Evolutionary conservation across 2,888 invertebrate genomes (phyloP), one percentile per base, ranked within the genome.

Genomic region (Reticulitermes lucifugus): DNA sequence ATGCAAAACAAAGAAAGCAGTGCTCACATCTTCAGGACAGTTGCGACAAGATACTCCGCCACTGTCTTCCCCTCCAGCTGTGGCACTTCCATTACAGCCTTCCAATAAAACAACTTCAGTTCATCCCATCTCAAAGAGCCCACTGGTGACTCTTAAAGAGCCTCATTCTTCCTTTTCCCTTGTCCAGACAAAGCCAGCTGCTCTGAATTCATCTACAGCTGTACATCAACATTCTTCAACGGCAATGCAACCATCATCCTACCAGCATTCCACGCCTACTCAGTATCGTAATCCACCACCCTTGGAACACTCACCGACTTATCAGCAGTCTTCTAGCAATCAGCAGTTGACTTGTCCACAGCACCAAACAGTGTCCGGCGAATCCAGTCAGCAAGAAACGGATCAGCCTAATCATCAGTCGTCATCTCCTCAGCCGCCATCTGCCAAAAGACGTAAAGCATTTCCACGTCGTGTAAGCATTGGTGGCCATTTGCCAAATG

Each of bases 371-470:
- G 10, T n/a, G 12, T 1, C 43, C 6, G 51, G 46, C 46, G 77
- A 77, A 43, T 43, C 75, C 22, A 77, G 77, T 51, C 77, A 77
- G 22, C 77, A 77, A 46, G 77, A 77, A 18, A n/a, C n/a, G 5
- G 77, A 77, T 21, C 43, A 18, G 18, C n/a, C 77, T 12, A 77
- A 77, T 25, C 35, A n/a, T 46, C 77, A 46, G 51, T 21, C 77
- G 4, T 46, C 77, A 77, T 80, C 80, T n/a, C 80, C 80, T 59
- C 80, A 60, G 35, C 80, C 80, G 4, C 59, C 35, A 5, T n/a
- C 77, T 46, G 55, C 80, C 80, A 83, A 83, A 70, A 70, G 83
- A 25, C 83, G 83, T 10, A 83, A 83, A 83, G 71, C 83, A 4
- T 83, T 83, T 65, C 83, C 83, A n/a, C 83, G 83, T 43, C 83